Evolutionary conservation across 2,113 vertebrate genomes (phyloP).

Genomic region (Pogonocichla stellata): DNA sequence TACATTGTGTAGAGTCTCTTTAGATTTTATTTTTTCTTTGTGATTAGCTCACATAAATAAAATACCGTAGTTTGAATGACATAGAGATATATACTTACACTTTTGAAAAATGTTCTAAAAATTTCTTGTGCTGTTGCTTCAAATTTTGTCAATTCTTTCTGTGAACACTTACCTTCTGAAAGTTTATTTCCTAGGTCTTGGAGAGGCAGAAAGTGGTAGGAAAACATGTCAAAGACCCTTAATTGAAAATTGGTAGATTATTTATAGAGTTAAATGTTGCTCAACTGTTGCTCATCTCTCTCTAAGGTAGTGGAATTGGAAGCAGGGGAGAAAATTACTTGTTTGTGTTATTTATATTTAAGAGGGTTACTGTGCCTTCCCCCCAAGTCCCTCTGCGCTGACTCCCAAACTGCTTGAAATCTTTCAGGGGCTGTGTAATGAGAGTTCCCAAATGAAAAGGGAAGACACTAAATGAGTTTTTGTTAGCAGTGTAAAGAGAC

Average conservation of each 20-base stretch:
- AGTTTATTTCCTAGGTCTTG: not conserved
- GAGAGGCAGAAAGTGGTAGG: not conserved
- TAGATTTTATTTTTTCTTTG: not conserved
- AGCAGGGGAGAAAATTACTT: not conserved
- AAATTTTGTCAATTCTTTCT: not conserved
- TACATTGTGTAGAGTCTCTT: not conserved
- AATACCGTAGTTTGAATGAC: not conserved
- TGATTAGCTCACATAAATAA: not conserved
- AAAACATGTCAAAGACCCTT: not conserved
- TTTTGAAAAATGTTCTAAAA: not conserved
- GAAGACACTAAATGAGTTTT: not conserved
- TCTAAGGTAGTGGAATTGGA: not conserved
- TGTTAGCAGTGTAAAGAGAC: not conserved
- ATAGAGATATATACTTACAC: not conserved
- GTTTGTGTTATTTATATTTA: not conserved
- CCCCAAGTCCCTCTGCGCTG: fast-evolving
- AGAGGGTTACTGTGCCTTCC: not conserved
- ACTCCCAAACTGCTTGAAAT: not conserved
- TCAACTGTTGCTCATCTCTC: not conserved
- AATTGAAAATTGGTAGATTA: not conserved
- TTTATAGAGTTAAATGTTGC: not conserved
- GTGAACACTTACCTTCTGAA: not conserved
- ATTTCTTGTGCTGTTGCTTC: not conserved
- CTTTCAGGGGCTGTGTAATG: not conserved
- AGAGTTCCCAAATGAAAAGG: not conserved